Evolutionary conservation across 2,113 vertebrate species (phyloP).

Genomic region (Dromaius novaehollandiae): DNA sequence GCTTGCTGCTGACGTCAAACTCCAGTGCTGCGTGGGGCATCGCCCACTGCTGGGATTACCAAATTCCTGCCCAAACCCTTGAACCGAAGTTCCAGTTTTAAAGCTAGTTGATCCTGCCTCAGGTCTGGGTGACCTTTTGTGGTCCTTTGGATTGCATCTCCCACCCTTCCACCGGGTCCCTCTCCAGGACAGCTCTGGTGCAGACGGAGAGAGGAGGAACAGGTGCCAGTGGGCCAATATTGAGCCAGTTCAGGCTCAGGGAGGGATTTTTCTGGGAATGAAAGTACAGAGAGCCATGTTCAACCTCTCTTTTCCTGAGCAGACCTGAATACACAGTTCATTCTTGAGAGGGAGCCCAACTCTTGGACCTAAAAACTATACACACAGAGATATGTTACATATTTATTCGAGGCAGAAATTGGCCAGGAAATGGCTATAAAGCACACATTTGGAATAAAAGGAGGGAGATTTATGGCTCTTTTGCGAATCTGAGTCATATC

Average conservation of each 20-base stretch:
- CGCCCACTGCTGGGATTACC: background rate
- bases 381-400: slow-evolving; percentile 72
- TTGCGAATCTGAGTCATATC: slow-evolving; percentile 83
- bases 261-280: background rate
- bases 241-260: background rate
- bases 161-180: background rate
- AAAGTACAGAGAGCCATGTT: background rate
- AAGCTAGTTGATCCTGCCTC: background rate
- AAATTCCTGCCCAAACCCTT: background rate
- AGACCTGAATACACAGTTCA: slow-evolving; percentile 38
- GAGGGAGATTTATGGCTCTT: slow-evolving; percentile 81
- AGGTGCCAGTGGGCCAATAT: background rate
- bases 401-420: slow-evolving; percentile 79
- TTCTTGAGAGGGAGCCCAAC: slow-evolving; percentile 30
- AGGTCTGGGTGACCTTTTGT: background rate
- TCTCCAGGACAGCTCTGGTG: background rate
- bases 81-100: background rate
- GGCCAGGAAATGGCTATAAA: slow-evolving; percentile 82
- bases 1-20: background rate
- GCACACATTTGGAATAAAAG: slow-evolving; percentile 83
- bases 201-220: background rate
- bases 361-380: slow-evolving; percentile 23
- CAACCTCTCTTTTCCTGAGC: background rate
- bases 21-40: background rate
- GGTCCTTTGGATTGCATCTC: background rate